Base-by-base conservation (phyloP, 2,888 invertebrate species). In the Drosophila robusta region DNA sequence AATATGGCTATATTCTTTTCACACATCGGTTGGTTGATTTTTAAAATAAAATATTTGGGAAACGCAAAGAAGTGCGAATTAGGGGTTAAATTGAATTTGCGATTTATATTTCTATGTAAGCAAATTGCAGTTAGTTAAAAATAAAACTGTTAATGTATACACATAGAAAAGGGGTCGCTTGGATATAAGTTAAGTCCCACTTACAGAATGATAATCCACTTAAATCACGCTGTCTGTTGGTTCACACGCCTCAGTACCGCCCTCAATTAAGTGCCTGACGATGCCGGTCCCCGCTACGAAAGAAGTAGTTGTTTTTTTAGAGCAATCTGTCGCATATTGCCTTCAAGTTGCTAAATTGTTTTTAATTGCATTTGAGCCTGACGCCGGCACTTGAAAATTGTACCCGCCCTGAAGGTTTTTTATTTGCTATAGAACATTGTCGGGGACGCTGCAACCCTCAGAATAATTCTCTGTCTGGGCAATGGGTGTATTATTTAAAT, bases 331-430 rank as follows among this genome's bases (percentile, higher is more conserved):
- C 64, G 56, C 45, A 60, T 70, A 77, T 74, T 63, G 69, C 70
- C 62, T 66, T 63, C 79, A 70, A 88, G 87, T 88, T 58, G 78
- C 46, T 82, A 82, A 83, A 83, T 86, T 80, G 63, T 83, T 86
- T 83, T 88, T 83, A 83, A 83, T 83, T 83, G 82, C 65, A 77
- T 88, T 64, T 70, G 60, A 66, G 65, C 67, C 80, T 70, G 56
- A 51, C 49, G 47, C 78, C 60, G 69, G 56, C 80, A 88, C 87
- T 83, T 83, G 62, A 88, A 66, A 70, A 64, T 65, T 51, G 58
- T 44, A 46, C 66, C 49, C 58, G 54, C 42, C 39, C 52, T 14
- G 18, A 18, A 29, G 39, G 42, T 75, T 69, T 57, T 54, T 74
- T 72, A 61, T 75, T 55, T 57, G 34, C 63, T 64, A 38, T 47